phyloP scores from a whole-genome alignment of 2,797 vertebrate genomes.

The Poeciliopsis presidionis region DNA sequence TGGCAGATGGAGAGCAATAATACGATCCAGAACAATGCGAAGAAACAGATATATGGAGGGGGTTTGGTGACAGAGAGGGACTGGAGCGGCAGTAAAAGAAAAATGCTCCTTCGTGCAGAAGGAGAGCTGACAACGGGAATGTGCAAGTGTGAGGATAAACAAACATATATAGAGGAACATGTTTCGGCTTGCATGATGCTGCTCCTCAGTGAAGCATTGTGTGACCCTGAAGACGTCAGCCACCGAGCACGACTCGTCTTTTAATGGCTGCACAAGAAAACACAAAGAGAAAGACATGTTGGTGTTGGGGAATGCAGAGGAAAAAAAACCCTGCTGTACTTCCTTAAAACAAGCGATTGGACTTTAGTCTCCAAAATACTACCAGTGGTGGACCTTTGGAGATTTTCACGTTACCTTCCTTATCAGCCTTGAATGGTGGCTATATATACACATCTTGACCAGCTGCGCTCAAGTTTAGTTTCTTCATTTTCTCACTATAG shows the following conservation, averaged over 20 bases:
- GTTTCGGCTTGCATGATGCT: conserved; percentile 31
- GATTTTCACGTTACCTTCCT: background rate
- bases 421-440: background rate
- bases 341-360: background rate
- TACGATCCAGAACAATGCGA: conserved; percentile 46
- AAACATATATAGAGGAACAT: conserved; percentile 32
- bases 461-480: background rate
- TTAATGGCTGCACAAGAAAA: background rate
- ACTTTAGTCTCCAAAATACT: background rate
- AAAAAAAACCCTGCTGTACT: background rate
- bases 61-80: conserved; percentile 57
- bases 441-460: background rate
- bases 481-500: background rate
- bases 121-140: conserved; percentile 36
- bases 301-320: background rate
- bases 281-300: background rate
- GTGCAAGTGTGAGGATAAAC: conserved; percentile 17
- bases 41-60: conserved; percentile 40
- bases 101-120: conserved; percentile 52
- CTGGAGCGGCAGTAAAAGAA: conserved; percentile 43
- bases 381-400: background rate
- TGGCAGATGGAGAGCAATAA: conserved; percentile 45
- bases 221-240: conserved; percentile 25
- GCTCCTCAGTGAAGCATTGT: conserved; percentile 20
- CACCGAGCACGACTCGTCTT: conserved; percentile 21